Evolutionary conservation across 2,888 invertebrate species (phyloP).

Genomic region (Tetragonisca angustula): DNA sequence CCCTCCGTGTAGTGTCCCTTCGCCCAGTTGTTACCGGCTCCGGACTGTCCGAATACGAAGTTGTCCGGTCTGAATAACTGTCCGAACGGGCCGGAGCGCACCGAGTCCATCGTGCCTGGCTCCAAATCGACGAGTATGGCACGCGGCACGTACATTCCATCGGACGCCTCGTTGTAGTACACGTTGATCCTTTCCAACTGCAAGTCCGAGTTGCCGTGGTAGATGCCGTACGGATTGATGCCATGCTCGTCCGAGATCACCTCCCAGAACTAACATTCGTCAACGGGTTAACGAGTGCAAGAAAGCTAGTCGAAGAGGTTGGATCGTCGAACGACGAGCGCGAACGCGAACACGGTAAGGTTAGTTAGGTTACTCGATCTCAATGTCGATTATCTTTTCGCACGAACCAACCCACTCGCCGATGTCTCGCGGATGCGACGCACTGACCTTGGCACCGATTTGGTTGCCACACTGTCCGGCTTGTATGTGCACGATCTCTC

Average conservation of each 20-base stretch:
- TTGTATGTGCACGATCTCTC: constrained; percentile 93
- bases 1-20: constrained; percentile 96
- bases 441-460: constrained; percentile 89
- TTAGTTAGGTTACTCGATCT: background rate
- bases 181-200: constrained; percentile 87
- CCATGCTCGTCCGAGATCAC: constrained; percentile 91
- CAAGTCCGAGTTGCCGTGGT: constrained; percentile 86
- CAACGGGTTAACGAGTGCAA: background rate
- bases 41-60: constrained; percentile 86
- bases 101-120: constrained; percentile 90
- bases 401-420: background rate
- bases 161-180: constrained; percentile 87
- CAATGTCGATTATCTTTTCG: background rate
- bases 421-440: background rate
- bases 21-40: constrained; percentile 85
- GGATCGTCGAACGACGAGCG: too few species aligned
- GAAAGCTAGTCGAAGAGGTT: background rate
- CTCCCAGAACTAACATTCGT: constrained; percentile 89
- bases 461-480: constrained; percentile 96
- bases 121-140: constrained; percentile 88
- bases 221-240: constrained; percentile 86
- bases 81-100: constrained; percentile 87
- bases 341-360: background rate
- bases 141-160: constrained; percentile 87
- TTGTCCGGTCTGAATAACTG: constrained; percentile 88